Evolutionary conservation across 1,140 invertebrate genomes (phyloP).

Genomic region (Pseudomyrmex sp.): DNA sequence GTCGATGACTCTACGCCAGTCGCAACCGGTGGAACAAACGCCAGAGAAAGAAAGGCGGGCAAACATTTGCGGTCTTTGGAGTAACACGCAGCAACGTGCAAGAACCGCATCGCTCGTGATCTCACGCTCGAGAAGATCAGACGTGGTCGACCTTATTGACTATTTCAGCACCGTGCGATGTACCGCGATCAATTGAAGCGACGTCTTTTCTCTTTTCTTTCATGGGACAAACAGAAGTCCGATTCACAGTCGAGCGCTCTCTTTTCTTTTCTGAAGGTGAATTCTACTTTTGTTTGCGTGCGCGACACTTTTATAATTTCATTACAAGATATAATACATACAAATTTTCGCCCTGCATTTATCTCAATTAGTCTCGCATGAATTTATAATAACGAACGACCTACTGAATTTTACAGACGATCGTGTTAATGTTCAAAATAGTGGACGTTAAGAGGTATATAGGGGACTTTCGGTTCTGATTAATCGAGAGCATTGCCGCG

Average conservation of each 20-base stretch:
- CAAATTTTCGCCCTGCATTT: not conserved
- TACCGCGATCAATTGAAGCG: constrained; percentile 61
- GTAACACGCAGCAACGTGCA: constrained; percentile 67
- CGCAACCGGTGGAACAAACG: constrained; percentile 30
- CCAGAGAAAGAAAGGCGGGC: constrained; percentile 53
- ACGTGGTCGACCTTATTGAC: constrained; percentile 75
- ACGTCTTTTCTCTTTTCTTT: not conserved
- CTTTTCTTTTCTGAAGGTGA: not conserved
- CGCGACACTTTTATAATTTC: not conserved
- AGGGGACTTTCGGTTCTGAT: constrained; percentile 13
- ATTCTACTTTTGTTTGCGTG: too few relatives aligned
- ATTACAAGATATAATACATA: not conserved
- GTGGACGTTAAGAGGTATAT: not conserved
- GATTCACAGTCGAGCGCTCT: not conserved
- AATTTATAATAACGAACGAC: not conserved
- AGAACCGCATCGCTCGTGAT: constrained; percentile 71
- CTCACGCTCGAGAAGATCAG: constrained; percentile 62
- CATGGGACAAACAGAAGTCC: not conserved
- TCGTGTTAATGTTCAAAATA: not conserved
- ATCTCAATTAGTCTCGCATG: not conserved
- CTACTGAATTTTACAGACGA: not conserved
- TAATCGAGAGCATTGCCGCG: constrained; percentile 10
- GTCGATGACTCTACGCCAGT: constrained; percentile 66
- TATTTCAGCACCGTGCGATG: constrained; percentile 63
- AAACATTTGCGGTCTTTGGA: constrained; percentile 67